Percentiles rank a stretch among this genome's conserved stretches.
These are phyloP conservation scores for Eumeta japonica DNA, from an alignment of 1,140 invertebrate genomes.

Conservation along the genomic window DNA sequence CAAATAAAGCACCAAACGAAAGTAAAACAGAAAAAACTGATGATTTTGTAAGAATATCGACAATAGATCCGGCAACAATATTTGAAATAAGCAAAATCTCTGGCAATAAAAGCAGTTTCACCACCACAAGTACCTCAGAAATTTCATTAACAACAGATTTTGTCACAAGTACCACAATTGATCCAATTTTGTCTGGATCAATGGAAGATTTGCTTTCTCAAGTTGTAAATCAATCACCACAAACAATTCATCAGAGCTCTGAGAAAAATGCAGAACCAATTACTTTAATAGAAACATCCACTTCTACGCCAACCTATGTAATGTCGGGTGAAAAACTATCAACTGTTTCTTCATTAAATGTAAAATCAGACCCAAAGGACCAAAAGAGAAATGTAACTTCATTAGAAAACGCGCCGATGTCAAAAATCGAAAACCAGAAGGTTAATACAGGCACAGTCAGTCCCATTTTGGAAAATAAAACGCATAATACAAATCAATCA, in stretches of 20 bases:
- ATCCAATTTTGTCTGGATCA: slow-evolving; percentile 41
- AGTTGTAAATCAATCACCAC: slow-evolving; percentile 27
- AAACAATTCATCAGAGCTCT: slow-evolving; percentile 13
- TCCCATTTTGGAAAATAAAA: no score
- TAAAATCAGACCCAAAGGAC: no score
- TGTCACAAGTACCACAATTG: slow-evolving; percentile 23
- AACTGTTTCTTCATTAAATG: no score
- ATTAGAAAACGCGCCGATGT: no score
- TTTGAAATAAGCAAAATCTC: slow-evolving; percentile 4
- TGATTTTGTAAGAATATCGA: slow-evolving; percentile 45
- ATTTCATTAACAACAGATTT: slow-evolving; percentile 9
- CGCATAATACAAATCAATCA: no score
- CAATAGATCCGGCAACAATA: slow-evolving; percentile 23
- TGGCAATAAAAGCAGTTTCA: slow-evolving; percentile 8
- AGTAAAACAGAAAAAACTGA: slow-evolving; percentile 16
- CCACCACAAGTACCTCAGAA: slow-evolving; percentile 7
- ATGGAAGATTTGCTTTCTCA: slow-evolving; percentile 46
- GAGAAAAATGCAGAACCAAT: no score
- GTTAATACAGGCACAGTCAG: no score
- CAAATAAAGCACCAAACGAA: slow-evolving; percentile 10
- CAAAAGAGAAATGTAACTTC: no score
- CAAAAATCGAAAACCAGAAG: no score
- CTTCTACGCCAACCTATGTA: no score
- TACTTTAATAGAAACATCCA: no score
- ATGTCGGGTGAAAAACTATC: no score